Percentiles rank a stretch among this genome's conserved stretches.
phyloP scores from a whole-genome alignment of 2,888 invertebrate species.

The Lasioglossum marginatum region DNA sequence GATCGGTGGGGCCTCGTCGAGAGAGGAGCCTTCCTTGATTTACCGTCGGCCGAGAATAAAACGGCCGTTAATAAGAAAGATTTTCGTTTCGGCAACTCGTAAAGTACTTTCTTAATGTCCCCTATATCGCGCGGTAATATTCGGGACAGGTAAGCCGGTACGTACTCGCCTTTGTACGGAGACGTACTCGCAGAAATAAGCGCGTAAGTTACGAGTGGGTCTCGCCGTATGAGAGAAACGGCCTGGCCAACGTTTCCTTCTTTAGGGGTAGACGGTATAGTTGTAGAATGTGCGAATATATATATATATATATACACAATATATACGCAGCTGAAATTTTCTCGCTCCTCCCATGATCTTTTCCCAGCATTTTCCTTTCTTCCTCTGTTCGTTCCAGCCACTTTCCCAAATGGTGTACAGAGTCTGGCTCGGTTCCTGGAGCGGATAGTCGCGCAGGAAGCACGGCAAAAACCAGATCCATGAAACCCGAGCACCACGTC shows the following conservation, averaged over 20 bases:
- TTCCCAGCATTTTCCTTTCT: not conserved
- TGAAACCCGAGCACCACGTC: conserved; percentile 63
- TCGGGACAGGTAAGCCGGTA: conserved; percentile 56
- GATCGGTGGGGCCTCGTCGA: conserved; percentile 11
- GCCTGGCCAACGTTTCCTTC: not conserved
- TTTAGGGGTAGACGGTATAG: conserved; percentile 1
- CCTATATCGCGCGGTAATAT: conserved; percentile 64
- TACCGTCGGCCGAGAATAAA: conserved; percentile 55
- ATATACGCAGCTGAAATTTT: conserved; percentile 57
- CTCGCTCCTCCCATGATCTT: not conserved
- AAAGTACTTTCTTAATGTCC: conserved; percentile 68
- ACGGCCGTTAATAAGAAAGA: conserved; percentile 64
- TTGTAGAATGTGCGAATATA: no score
- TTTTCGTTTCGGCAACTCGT: conserved; percentile 63
- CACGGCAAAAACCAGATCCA: conserved; percentile 69
- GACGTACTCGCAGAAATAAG: conserved; percentile 67
- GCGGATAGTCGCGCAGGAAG: conserved; percentile 55
- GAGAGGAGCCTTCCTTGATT: conserved; percentile 42
- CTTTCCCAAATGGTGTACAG: not conserved
- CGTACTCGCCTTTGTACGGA: conserved; percentile 52
- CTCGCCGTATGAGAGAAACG: not conserved
- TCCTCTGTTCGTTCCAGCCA: not conserved
- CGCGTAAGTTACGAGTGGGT: conserved; percentile 63
- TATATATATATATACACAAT: no score
- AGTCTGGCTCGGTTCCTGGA: not conserved